Percentiles rank a stretch among this genome's conserved stretches.
These are phyloP conservation scores for Pegoplata infirma DNA, from an alignment of 2,888 invertebrate genomes.

Conservation along the genomic window DNA sequence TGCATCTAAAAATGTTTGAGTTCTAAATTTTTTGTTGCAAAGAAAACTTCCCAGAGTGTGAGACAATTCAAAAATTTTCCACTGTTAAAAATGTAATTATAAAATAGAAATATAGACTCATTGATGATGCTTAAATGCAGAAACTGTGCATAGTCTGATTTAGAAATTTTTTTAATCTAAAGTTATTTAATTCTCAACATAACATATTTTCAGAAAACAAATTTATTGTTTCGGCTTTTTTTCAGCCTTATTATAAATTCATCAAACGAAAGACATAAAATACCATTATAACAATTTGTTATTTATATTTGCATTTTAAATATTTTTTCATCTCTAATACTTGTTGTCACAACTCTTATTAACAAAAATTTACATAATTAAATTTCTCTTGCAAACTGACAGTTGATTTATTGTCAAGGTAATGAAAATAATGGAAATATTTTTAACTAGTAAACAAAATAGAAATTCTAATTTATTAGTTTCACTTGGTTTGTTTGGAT, in stretches of 20 bases:
- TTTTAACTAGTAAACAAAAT: neutral
- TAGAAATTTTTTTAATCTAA: neutral
- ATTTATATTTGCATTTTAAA: constrained; percentile 29
- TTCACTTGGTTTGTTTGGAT: neutral
- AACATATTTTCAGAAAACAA: too few relatives aligned
- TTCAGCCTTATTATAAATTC: neutral
- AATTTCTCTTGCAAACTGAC: constrained; percentile 42
- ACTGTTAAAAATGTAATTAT: too few relatives aligned
- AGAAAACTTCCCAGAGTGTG: too few relatives aligned
- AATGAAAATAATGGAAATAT: constrained; percentile 45
- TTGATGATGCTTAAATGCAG: too few relatives aligned
- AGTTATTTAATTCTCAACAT: too few relatives aligned
- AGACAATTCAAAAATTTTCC: too few relatives aligned
- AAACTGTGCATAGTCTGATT: neutral
- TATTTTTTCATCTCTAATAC: neutral
- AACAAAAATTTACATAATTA: constrained; percentile 55
- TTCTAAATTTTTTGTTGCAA: too few relatives aligned
- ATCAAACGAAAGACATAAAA: neutral
- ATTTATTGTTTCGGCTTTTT: too few relatives aligned
- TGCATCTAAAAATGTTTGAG: too few relatives aligned
- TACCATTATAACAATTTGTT: constrained; percentile 26
- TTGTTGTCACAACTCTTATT: constrained; percentile 47
- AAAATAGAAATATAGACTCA: too few relatives aligned
- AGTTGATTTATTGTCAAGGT: constrained; percentile 49
- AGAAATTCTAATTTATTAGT: neutral